Base-by-base conservation (phyloP, 2,888 invertebrate genomes). In the Sepiola atlantica region DNA sequence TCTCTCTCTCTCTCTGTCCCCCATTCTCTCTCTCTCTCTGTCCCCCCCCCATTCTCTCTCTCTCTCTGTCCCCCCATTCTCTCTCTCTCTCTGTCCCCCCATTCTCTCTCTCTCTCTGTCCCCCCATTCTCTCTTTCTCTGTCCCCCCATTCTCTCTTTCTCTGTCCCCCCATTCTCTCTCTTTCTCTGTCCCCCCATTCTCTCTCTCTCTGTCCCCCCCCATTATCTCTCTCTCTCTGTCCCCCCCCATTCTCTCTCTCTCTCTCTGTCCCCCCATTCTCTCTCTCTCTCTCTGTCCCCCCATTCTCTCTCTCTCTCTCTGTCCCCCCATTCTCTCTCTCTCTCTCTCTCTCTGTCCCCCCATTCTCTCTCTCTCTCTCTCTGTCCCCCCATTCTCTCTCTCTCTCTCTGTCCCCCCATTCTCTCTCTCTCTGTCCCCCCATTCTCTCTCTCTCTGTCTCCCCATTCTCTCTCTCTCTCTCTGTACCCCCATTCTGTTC, bases 401-500 rank as follows among this genome's bases (percentile, higher is more conserved):
- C 21, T 20, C 21, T 61, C 21, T 0, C 21, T 61, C 21, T 21
- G 0, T 21, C 28, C n/a, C 12, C 28, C 8, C 10, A 28, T 77
- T 18, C n/a, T 10, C 8, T n/a, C 28, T 10, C 28, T 12, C n/a
- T 12, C 10, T 28, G 4, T n/a, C 28, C 28, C n/a, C 10, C 0
- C 10, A 28, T n/a, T n/a, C 12, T n/a, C 10, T 12, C 0, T n/a
- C 28, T 12, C n/a, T 8, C 1, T 8, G 6, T 8, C 6, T 10
- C 28, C 12, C 8, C 12, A 28, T n/a, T n/a, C 8, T 77, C 16
- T 77, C 10, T 77, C 8, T n/a, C 8, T n/a, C 10, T 77, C 0
- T 28, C 28, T n/a, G 12, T 77, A 2, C n/a, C 12, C 8, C 12
- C 0, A 1, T 77, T n/a, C 8, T 77, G 4, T 77, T 77, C 0